Evolutionary conservation across 2,797 vertebrate species (phyloP), one percentile per base, ranked within the genome.

Genomic region (Hydrocynus forskahlii): DNA sequence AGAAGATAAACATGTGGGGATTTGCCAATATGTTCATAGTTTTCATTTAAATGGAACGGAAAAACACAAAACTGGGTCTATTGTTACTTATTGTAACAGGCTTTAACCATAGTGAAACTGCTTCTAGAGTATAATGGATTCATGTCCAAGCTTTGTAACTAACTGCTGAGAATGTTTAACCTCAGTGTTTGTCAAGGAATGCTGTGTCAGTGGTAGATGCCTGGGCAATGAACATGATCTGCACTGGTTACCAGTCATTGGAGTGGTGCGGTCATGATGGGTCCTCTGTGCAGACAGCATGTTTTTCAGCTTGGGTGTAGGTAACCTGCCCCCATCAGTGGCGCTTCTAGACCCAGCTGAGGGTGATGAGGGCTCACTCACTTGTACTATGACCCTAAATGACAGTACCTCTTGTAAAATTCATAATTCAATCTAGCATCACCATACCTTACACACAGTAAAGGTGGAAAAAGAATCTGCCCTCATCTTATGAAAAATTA

Each of bases 241-340:
- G n/a, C 23, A 4, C 19, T 78, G 35, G 67, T 94, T 95, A 97
- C 96, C 96, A 84, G 90, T 86, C 78, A 90, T 59, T 68, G 95
- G 94, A 14, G 94, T 95, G 48, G 95, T 94, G 19, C 86, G 89
- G 84, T 96, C 94, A 59, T 92, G 94, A 82, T 94, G 95, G 38
- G 94, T 96, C 74, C 94, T 92, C 9, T 83, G 93, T 60, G 81
- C 29, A 63, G 89, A 88, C 75, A 88, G 89, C 78, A 88, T 87
- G 0, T 85, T 85, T 89, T 91, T 94, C 68, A 95, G 87, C 83
- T 92, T 90, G 0, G 92, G 95, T 14, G 95, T 93, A 43, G 95
- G 93, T 85, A 93, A 89, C 69, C 94, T 91, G 78, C 94, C 94
- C 0, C 84, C 89, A 12, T 69, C 86, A 25, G 35, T 55, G 29